A percentile compares a stretch with the other conserved stretches of the same genome.
Conservation (phyloP, 2,797 vertebrate genomes). For the Fratercula arctica region DNA sequence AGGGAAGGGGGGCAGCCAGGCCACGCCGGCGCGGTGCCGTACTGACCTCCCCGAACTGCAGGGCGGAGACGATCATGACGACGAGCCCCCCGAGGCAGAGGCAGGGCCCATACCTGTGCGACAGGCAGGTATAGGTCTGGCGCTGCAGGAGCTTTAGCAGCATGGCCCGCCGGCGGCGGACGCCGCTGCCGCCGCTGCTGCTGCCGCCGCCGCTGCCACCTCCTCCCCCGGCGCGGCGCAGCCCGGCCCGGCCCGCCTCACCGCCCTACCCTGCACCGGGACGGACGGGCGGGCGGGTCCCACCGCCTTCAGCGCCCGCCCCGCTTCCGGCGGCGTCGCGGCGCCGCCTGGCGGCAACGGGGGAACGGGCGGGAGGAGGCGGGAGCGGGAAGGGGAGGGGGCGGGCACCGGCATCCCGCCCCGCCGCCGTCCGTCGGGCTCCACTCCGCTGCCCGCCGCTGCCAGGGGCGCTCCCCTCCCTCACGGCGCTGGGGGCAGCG, state of each 20-base stretch:
- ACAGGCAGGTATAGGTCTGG: constrained; percentile 98
- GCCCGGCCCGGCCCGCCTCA: background rate
- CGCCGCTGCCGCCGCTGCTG: background rate
- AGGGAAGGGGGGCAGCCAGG: background rate
- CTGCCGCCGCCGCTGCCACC: background rate
- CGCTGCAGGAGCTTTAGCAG: constrained; percentile 94
- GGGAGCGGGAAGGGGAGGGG: background rate
- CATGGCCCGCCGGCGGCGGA: constrained; percentile 81
- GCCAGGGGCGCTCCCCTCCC: accelerated
- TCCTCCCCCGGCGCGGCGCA: background rate
- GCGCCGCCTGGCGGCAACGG: constrained; percentile 38
- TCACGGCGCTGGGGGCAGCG: accelerated
- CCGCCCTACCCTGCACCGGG: background rate
- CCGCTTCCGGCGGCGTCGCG: background rate
- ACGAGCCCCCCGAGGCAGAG: constrained; percentile 95
- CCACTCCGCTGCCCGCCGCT: background rate
- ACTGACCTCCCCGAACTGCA: constrained; percentile 97
- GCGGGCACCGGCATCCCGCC: background rate
- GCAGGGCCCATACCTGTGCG: constrained; percentile 94
- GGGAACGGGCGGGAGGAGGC: no score
- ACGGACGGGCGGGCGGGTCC: background rate
- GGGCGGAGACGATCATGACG: constrained; percentile 94
- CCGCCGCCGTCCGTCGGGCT: accelerated
- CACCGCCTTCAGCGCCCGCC: background rate
- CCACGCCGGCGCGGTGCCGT: background rate